Conservation (phyloP, 1,140 invertebrate genomes). For the Episyrphus balteatus region DNA sequence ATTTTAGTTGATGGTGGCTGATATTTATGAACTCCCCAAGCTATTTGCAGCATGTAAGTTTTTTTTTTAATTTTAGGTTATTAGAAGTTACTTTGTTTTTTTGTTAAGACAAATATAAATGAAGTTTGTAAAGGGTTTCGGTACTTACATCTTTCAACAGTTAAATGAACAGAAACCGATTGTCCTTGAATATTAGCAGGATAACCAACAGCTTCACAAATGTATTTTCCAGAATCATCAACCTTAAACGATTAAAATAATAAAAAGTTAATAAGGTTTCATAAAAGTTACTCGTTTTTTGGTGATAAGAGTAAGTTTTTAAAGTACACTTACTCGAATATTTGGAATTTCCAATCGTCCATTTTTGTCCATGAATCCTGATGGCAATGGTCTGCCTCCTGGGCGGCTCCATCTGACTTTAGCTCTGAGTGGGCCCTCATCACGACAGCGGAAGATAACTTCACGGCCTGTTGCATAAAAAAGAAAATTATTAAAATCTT, state of each 20-base stretch:
- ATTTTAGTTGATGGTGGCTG: constrained; percentile 24
- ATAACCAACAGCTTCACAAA: constrained; percentile 67
- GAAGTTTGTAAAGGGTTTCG: not conserved
- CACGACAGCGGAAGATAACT: constrained; percentile 84
- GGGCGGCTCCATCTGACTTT: constrained; percentile 65
- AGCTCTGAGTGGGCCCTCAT: constrained; percentile 66
- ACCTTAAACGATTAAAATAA: constrained; percentile 36
- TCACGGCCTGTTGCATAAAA: constrained; percentile 54
- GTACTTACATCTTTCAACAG: constrained; percentile 63
- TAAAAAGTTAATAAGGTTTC: too few species aligned
- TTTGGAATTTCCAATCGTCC: constrained; percentile 78
- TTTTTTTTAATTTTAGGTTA: not conserved
- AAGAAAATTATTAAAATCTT: too few species aligned
- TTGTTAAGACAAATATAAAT: not conserved
- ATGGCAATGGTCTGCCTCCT: constrained; percentile 56
- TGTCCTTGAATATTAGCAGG: constrained; percentile 38
- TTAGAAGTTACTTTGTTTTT: not conserved
- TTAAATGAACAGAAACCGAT: constrained; percentile 50
- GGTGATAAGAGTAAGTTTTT: too few species aligned
- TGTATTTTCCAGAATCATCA: constrained; percentile 64
- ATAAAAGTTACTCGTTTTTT: too few species aligned
- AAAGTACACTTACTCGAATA: constrained; percentile 50
- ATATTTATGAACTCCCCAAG: constrained; percentile 34
- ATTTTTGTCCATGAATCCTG: constrained; percentile 54
- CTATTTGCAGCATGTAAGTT: constrained; percentile 24